phyloP scores from a whole-genome alignment of 2,797 vertebrate genomes.

The Platyrinchus mystaceus region DNA sequence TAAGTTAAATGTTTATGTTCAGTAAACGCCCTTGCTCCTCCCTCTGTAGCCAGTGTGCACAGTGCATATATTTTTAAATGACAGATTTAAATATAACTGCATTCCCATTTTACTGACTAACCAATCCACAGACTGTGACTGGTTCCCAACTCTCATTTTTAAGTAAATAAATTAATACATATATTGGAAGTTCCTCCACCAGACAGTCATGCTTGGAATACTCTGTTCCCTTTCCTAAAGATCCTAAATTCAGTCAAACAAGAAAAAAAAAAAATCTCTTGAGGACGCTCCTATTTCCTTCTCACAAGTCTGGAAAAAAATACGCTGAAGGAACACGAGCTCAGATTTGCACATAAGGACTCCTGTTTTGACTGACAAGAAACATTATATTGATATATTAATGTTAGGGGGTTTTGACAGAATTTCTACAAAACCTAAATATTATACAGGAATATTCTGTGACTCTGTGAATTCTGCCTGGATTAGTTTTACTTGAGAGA shows the following conservation, averaged over 20 bases:
- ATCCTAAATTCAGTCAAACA: background rate
- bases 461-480: background rate
- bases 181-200: background rate
- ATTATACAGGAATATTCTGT: background rate
- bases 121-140: background rate
- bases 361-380: background rate
- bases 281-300: background rate
- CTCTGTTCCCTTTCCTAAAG: background rate
- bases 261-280: background rate
- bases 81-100: background rate
- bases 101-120: constrained; percentile 6
- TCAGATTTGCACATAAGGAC: background rate
- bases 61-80: background rate
- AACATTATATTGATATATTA: background rate
- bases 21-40: background rate
- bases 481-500: background rate
- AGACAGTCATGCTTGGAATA: background rate
- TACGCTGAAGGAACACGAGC: background rate
- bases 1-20: background rate
- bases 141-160: background rate
- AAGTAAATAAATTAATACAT: background rate
- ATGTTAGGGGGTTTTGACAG: background rate
- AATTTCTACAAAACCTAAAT: background rate
- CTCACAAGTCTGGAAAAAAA: background rate
- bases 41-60: background rate